Base-by-base conservation (phyloP, 2,113 vertebrate species). In the Pelodiscus sinensis region DNA sequence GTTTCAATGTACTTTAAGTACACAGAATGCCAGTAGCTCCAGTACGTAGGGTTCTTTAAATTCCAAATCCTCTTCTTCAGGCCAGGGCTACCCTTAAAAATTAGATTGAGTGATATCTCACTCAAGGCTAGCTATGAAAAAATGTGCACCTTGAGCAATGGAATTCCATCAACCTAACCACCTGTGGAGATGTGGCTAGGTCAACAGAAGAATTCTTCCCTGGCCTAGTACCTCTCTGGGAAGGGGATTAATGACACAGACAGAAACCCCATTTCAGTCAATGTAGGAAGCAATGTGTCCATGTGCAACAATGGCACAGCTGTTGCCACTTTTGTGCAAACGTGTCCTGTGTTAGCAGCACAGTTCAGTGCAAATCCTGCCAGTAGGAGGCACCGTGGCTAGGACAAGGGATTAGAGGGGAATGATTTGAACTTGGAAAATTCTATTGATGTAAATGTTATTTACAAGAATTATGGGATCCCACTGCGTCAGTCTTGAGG, bases 401-500 rank as follows among this genome's bases (percentile, higher is more conserved):
- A n/a, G 31, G n/a, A 25, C 65, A 68, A 68, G 14, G 31, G 65
- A 68, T 68, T 68, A 5, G 16, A n/a, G 18, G 15, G 15, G 65
- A 31, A 68, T 11, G 65, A n/a, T n/a, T 68, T 6, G 8, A 68
- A 68, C 65, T 35, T 1, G 29, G 19, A 84, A 22, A 82, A 86
- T 86, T 18, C 75, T 18, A 3, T 85, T 56, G 0, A 0, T 27
- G 58, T 14, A 60, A 10, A 2, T 0, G 3, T 29, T 18, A 27
- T 51, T 2, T 1, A 50, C 16, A 77, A 71, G 29, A 81, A 85
- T 86, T 25, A 86, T 3, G 25, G 79, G 18, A 0, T 0, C 38
- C 79, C 15, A 2, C 9, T 19, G 31, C 21, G 9, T 62, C 31
- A 2, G 80, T 51, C 81, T 84, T 29, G 19, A 29, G 21, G 50